phyloP scores from a whole-genome alignment of 2,888 invertebrate genomes.

The Proisotoma minuta region DNA sequence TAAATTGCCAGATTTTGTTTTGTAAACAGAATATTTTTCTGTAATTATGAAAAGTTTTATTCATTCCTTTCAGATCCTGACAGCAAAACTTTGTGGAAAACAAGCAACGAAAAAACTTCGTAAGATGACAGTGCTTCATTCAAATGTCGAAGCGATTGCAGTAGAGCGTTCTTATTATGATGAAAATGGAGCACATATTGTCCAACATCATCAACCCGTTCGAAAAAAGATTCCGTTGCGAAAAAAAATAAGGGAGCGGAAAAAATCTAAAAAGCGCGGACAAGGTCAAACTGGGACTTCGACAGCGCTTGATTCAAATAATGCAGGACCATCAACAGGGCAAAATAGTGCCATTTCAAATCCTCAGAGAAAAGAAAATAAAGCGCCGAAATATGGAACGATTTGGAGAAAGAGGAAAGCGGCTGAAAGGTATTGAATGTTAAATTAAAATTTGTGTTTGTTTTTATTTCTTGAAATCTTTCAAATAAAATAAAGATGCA shows the following conservation, averaged over 20 bases:
- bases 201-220: conserved; percentile 75
- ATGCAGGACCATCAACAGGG: background rate
- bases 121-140: conserved; percentile 83
- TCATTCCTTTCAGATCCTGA: conserved; percentile 61
- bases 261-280: conserved; percentile 24
- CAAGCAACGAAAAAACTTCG: conserved; percentile 74
- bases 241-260: conserved; percentile 64
- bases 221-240: conserved; percentile 81
- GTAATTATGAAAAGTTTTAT: background rate
- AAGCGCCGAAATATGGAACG: conserved; percentile 16
- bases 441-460: background rate
- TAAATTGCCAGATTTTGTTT: background rate
- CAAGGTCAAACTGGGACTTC: conserved; percentile 6
- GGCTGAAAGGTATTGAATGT: conserved; percentile 17
- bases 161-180: conserved; percentile 69
- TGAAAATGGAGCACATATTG: conserved; percentile 59
- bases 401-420: conserved; percentile 27
- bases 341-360: conserved; percentile 1
- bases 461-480: background rate
- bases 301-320: background rate
- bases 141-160: conserved; percentile 82
- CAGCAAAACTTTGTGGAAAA: conserved; percentile 75
- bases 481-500: no score
- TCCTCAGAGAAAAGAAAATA: background rate
- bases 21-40: background rate